A percentile compares a stretch with the other conserved stretches of the same genome.
These are phyloP conservation scores for Diarsia brunnea DNA, from an alignment of 2,888 invertebrate genomes.

Conservation along the genomic window DNA sequence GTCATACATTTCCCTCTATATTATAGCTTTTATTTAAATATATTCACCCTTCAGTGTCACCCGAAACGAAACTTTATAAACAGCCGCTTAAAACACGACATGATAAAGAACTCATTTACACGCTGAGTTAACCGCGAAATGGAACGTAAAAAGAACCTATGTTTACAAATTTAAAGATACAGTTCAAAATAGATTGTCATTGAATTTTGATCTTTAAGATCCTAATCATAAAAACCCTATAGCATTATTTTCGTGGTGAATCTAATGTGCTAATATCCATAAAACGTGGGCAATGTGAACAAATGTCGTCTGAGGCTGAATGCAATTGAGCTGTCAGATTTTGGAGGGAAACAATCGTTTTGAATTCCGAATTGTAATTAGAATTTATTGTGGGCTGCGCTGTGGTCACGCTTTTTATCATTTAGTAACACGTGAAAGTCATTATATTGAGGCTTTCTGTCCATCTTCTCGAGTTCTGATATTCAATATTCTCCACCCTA, in stretches of 20 bases:
- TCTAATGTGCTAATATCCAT: conserved; percentile 65
- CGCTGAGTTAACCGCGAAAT: conserved; percentile 88
- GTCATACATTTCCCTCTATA: conserved; percentile 51
- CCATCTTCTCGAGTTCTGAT: neutral
- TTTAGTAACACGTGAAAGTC: neutral
- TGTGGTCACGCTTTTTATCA: conserved; percentile 20
- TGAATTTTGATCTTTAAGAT: conserved; percentile 65
- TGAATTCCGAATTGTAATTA: conserved; percentile 55
- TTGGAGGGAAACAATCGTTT: conserved; percentile 79
- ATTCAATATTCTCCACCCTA: neutral
- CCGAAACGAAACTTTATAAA: conserved; percentile 81
- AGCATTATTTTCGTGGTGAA: conserved; percentile 23
- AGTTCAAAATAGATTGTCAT: conserved; percentile 27
- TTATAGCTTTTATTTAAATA: conserved; percentile 76
- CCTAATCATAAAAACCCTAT: conserved; percentile 19
- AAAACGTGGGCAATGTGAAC: conserved; percentile 86
- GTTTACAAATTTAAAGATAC: conserved; percentile 67
- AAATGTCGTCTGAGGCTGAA: conserved; percentile 86
- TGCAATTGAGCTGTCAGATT: conserved; percentile 88
- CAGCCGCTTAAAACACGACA: conserved; percentile 83
- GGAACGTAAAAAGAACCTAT: conserved; percentile 83
- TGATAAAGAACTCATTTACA: conserved; percentile 90
- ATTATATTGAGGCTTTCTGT: neutral
- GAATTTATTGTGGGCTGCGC: conserved; percentile 39
- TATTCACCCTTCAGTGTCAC: conserved; percentile 84